A percentile compares a stretch with the other conserved stretches of the same genome.
phyloP scores from a whole-genome alignment of 2,797 vertebrate genomes.

The Pagetopsis macropterus region DNA sequence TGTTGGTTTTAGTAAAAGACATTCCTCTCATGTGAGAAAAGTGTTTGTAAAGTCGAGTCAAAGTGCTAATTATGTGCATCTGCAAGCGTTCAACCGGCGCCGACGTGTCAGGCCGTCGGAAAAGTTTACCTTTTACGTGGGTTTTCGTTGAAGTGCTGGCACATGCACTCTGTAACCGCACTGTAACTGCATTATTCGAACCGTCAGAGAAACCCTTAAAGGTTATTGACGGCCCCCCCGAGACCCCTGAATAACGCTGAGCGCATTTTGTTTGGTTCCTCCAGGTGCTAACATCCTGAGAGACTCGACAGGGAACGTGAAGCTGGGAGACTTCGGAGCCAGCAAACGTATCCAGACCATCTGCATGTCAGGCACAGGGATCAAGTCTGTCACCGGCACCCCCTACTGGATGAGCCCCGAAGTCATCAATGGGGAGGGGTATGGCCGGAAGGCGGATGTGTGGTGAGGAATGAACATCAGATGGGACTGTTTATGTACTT shows the following conservation, averaged over 20 bases:
- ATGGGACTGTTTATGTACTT: background rate
- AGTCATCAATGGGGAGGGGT: slow-evolving; percentile 94
- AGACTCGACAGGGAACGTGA: slow-evolving; percentile 93
- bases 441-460: slow-evolving; percentile 92
- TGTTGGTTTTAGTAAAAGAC: slow-evolving; percentile 22
- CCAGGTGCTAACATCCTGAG: slow-evolving; percentile 94
- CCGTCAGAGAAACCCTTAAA: slow-evolving; percentile 9
- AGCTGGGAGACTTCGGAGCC: slow-evolving; percentile 95
- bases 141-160: slow-evolving; percentile 16
- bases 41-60: slow-evolving; percentile 6
- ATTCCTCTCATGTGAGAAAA: slow-evolving; percentile 8
- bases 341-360: slow-evolving; percentile 96
- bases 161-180: slow-evolving; percentile 4
- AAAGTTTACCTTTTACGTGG: slow-evolving; percentile 26
- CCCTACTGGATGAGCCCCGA: slow-evolving; percentile 97
- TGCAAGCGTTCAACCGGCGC: slow-evolving; percentile 12
- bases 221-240: slow-evolving; percentile 6
- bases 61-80: slow-evolving; percentile 9
- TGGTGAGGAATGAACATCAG: slow-evolving; percentile 83
- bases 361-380: slow-evolving; percentile 94
- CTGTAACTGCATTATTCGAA: slow-evolving; percentile 18
- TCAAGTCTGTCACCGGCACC: slow-evolving; percentile 94
- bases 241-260: slow-evolving; percentile 53
- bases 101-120: slow-evolving; percentile 1
- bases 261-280: slow-evolving; percentile 44